phyloP scores from a whole-genome alignment of 2,797 vertebrate species.

The Coilia nasus region DNA sequence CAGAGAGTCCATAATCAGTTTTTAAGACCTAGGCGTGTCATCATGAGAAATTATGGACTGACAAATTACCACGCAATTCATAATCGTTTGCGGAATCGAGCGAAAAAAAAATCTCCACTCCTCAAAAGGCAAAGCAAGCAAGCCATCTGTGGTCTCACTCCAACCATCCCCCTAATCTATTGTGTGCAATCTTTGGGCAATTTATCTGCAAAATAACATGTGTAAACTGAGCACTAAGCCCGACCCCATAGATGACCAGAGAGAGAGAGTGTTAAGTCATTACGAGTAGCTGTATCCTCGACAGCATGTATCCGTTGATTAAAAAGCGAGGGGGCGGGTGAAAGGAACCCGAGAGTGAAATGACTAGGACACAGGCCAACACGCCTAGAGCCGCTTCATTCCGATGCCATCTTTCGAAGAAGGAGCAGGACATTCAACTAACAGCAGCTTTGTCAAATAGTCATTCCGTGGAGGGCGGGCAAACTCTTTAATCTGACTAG shows the following conservation, averaged over 20 bases:
- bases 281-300: slow-evolving; percentile 10
- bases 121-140: neutral
- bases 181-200: slow-evolving; percentile 2
- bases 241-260: slow-evolving; percentile 7
- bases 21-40: neutral
- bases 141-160: neutral
- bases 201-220: slow-evolving; percentile 21
- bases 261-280: slow-evolving; percentile 3
- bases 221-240: neutral
- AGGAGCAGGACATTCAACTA: neutral
- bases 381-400: neutral
- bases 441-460: slow-evolving; percentile 6
- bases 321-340: neutral
- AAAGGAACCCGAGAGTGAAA: neutral
- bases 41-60: neutral
- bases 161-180: neutral
- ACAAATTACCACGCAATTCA: neutral
- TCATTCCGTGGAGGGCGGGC: neutral
- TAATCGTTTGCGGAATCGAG: neutral
- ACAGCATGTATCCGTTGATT: slow-evolving; percentile 10
- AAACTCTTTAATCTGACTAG: slow-evolving; percentile 1
- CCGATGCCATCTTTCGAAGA: neutral
- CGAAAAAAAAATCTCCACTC: neutral
- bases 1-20: neutral
- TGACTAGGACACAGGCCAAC: neutral